Conservation (phyloP, 2,888 invertebrate genomes). For the Temnothorax unifasciatus region DNA sequence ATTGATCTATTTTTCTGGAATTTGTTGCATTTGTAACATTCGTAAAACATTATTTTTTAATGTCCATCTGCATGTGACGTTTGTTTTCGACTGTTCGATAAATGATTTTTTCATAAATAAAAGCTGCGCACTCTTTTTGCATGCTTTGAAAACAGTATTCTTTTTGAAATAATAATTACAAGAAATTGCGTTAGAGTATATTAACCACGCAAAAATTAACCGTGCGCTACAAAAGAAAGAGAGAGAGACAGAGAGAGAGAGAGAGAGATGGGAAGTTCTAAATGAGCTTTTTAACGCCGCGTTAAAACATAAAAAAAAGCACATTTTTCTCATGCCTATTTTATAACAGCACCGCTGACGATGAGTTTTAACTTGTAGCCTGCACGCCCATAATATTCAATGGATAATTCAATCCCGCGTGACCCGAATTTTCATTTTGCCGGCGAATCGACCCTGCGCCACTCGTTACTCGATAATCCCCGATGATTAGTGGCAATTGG, state of each 20-base stretch:
- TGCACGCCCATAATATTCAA: conserved; percentile 33
- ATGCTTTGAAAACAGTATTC: background rate
- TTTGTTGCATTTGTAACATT: background rate
- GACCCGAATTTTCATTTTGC: conserved; percentile 46
- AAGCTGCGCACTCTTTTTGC: background rate
- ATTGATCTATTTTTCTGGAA: background rate
- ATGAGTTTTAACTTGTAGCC: conserved; percentile 20
- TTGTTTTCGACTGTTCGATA: background rate
- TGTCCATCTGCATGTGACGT: background rate
- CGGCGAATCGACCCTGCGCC: conserved; percentile 43
- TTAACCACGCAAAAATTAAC: background rate
- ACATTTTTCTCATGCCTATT: background rate
- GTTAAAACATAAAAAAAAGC: conserved; percentile 23
- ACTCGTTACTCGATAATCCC: conserved; percentile 37
- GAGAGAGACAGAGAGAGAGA: background rate
- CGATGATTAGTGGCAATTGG: conserved; percentile 52
- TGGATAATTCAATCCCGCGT: conserved; percentile 45
- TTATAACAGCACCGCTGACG: conserved; percentile 10
- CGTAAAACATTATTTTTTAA: background rate
- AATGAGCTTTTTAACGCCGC: conserved; percentile 30
- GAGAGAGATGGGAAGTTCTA: background rate
- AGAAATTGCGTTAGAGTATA: background rate
- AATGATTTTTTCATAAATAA: conserved; percentile 8
- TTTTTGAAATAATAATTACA: background rate
- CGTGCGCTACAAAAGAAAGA: background rate